A percentile compares a stretch with the other conserved stretches of the same genome.
Evolutionary conservation across 2,888 invertebrate species (phyloP).

Genomic region (Caradrina kadenii): DNA sequence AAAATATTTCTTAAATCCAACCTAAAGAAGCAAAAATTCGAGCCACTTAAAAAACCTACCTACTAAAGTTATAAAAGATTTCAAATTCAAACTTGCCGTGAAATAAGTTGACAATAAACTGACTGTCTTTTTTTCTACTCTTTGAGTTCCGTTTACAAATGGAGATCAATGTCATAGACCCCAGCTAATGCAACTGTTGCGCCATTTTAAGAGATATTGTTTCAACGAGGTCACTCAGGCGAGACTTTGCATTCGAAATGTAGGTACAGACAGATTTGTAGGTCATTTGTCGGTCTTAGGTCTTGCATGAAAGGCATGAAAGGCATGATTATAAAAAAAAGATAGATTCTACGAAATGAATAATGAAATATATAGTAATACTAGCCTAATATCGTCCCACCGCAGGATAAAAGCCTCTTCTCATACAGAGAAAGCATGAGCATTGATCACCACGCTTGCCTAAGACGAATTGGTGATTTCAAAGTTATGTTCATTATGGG

Average conservation of each 20-base stretch:
- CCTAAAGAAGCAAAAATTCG: not conserved
- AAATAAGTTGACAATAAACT: constrained; percentile 50
- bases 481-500: too few relatives aligned
- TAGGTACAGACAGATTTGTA: constrained; percentile 1
- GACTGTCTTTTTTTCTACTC: constrained; percentile 38
- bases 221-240: constrained; percentile 47
- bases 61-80: constrained; percentile 30
- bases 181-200: constrained; percentile 39
- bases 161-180: constrained; percentile 62
- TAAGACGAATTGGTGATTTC: too few relatives aligned
- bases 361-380: not conserved
- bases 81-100: constrained; percentile 36
- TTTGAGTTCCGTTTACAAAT: constrained; percentile 43
- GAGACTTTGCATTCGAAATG: constrained; percentile 21
- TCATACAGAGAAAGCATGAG: too few relatives aligned
- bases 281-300: constrained; percentile 11
- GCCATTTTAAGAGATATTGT: constrained; percentile 44
- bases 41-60: constrained; percentile 4
- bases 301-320: constrained; percentile 24
- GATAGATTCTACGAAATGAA: not conserved
- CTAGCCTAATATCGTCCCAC: too few relatives aligned
- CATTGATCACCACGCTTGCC: too few relatives aligned
- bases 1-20: not conserved
- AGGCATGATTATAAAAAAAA: too few relatives aligned
- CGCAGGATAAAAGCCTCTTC: too few relatives aligned